phyloP scores from a whole-genome alignment of 2,113 vertebrate species.

The Micronisus gabar region DNA sequence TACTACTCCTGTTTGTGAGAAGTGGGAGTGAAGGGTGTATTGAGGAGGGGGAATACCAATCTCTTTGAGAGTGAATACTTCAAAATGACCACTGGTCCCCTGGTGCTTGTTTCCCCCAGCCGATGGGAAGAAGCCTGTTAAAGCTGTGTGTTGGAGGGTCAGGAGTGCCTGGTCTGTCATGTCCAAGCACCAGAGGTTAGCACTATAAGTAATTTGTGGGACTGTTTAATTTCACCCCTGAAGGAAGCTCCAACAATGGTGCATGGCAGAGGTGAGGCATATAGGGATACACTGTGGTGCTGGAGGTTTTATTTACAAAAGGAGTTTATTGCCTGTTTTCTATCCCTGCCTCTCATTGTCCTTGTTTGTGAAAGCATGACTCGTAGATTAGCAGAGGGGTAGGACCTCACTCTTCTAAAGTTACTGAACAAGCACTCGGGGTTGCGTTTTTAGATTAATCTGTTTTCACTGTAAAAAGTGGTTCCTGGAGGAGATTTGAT shows the following conservation, averaged over 20 bases:
- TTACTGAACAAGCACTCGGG: constrained; percentile 21
- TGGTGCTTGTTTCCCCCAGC: background rate
- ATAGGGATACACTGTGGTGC: background rate
- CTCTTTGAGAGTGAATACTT: background rate
- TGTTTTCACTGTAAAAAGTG: background rate
- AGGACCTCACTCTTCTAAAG: background rate
- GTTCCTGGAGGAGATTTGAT: constrained; percentile 18
- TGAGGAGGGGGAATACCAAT: background rate
- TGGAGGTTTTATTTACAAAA: constrained; percentile 11
- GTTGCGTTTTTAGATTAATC: constrained; percentile 8
- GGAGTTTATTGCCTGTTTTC: constrained; percentile 37
- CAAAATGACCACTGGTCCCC: background rate
- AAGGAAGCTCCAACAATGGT: background rate
- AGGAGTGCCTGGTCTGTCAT: background rate
- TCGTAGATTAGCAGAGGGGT: background rate
- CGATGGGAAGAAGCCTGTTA: background rate
- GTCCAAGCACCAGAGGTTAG: background rate
- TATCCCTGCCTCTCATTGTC: constrained; percentile 12
- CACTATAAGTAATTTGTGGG: background rate
- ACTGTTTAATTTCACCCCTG: background rate
- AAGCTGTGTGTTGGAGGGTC: background rate
- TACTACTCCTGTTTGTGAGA: background rate
- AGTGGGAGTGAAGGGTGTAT: background rate
- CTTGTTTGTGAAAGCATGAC: constrained; percentile 41
- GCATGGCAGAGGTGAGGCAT: background rate